Evolutionary conservation across 2,797 vertebrate genomes (phyloP), one percentile per base, ranked within the genome.

Genomic region (Sardinella longiceps): DNA sequence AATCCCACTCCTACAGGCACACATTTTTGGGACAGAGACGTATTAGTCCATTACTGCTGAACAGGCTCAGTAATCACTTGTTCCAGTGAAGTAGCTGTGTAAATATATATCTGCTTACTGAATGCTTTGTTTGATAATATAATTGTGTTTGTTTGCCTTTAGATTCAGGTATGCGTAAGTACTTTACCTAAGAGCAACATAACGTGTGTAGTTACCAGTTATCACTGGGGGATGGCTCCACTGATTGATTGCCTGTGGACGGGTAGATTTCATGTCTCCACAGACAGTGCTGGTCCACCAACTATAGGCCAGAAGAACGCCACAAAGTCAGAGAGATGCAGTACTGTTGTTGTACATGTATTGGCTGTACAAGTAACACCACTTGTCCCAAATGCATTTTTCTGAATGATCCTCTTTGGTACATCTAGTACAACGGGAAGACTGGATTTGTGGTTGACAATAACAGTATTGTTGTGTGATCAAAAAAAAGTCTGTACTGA

Each of bases 131-230:
- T 90, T 86, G 83, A 88, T 88, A 77, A 89, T 80, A 82, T 89
- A 83, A 86, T 84, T 91, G 89, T 91, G 88, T 48, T 48, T 53
- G 51, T 93, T 91, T 91, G 90, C 91, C 88, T 86, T 90, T 93
- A 90, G 88, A 92, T 90, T 90, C 91, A 92, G 88, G 74, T 91
- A 87, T 87, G 81, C 84, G 90, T 89, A 81, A 58, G 88, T 77
- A 77, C 70, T 77, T 70, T 89, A 89, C 88, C 90, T 89, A 88
- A 88, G 85, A 87, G 89, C 84, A 80, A 85, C 63, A 89, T 85
- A 77, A 87, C 18, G 84, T 80, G n/a, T n/a, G 86, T 87, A 83
- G 84, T 80, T 50, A 15, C 12, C 86, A 82, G 84, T 80, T 50
- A 18, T 12, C 86, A 77, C 9, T 82, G 25, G 56, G 56, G n/a